These are phyloP conservation scores for Amiota mariae DNA, from an alignment of 2,888 invertebrate genomes.

Conservation along the genomic window DNA sequence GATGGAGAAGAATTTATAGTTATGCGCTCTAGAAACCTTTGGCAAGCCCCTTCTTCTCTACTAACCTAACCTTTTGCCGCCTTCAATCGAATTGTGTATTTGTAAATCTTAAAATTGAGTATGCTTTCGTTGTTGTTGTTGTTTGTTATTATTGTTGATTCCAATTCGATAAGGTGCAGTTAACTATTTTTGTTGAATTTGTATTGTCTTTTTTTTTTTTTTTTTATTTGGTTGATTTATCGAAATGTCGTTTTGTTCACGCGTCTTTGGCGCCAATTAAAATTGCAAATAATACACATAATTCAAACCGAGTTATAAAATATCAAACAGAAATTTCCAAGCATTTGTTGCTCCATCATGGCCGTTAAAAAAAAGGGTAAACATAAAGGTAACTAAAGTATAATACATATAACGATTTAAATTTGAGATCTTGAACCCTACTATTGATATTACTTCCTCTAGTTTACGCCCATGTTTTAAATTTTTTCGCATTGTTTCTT, in stretches of 20 bases:
- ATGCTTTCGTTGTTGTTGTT: neutral
- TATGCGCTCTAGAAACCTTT: neutral
- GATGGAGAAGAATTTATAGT: neutral
- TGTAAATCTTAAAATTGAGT: neutral
- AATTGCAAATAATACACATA: constrained; percentile 18
- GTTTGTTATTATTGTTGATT: constrained; percentile 6
- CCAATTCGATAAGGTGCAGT: neutral
- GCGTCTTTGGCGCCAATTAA: constrained; percentile 16
- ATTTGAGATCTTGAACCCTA: too few species aligned
- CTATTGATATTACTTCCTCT: too few species aligned
- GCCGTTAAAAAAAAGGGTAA: too few species aligned
- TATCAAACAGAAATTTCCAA: neutral
- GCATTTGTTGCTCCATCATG: too few species aligned
- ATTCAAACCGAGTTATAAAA: constrained; percentile 11
- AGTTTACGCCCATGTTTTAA: too few species aligned
- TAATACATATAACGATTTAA: too few species aligned
- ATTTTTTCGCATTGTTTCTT: too few species aligned
- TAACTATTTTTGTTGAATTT: neutral
- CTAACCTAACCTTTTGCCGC: neutral
- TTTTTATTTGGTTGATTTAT: neutral
- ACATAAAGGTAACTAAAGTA: too few species aligned
- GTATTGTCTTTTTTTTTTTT: neutral
- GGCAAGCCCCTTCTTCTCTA: too few species aligned
- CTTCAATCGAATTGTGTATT: neutral
- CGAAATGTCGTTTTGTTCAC: constrained; percentile 1